Percentiles rank a stretch among this genome's conserved stretches.
Conservation (phyloP, 2,113 vertebrate genomes). For the Mustela lutreola region DNA sequence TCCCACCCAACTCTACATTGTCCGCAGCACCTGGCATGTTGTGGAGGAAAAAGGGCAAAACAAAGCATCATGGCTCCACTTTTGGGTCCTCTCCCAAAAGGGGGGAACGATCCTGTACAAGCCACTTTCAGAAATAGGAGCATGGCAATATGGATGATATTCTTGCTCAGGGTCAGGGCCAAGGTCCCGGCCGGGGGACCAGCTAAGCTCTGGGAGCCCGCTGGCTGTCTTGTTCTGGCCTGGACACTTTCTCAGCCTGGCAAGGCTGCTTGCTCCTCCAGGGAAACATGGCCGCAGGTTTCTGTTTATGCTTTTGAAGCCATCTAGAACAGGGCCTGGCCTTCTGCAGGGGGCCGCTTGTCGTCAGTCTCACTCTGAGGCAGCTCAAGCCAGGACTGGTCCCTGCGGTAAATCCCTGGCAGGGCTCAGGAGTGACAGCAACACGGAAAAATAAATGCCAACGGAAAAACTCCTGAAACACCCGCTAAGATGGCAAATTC, state of each 20-base stretch:
- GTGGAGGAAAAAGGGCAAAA: not conserved
- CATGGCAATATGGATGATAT: fast-evolving
- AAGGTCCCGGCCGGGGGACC: not conserved
- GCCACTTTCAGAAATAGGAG: not conserved
- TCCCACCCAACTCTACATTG: not conserved
- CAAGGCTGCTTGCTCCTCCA: not conserved
- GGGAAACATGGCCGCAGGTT: not conserved
- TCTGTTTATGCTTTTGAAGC: not conserved
- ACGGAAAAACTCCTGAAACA: not conserved
- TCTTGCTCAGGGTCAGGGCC: not conserved
- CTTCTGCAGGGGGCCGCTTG: not conserved
- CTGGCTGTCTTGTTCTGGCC: not conserved
- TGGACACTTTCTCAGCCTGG: not conserved
- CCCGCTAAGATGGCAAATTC: not conserved
- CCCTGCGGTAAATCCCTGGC: not conserved
- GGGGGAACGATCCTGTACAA: not conserved
- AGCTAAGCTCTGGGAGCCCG: fast-evolving
- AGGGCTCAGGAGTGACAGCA: not conserved
- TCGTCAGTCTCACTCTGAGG: not conserved
- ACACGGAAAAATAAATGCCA: not conserved
- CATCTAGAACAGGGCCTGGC: not conserved
- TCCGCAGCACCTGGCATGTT: not conserved
- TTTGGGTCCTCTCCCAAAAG: not conserved
- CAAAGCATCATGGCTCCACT: fast-evolving
- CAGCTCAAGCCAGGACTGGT: not conserved